Base-by-base conservation (phyloP, 2,113 vertebrate genomes). In the Pelmatolapia mariae region DNA sequence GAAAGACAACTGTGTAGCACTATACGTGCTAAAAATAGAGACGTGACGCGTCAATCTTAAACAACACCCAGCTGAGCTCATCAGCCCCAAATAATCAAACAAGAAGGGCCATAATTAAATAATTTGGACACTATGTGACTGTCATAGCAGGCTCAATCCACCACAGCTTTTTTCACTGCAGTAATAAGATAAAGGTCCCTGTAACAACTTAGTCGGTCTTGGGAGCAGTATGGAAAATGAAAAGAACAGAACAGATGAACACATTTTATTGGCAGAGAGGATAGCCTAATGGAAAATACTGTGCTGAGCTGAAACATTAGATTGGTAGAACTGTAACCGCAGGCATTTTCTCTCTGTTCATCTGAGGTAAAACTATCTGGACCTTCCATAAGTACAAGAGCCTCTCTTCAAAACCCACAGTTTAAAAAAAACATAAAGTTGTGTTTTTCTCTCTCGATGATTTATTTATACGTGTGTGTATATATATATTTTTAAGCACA, bases 101-200 rank as follows among this genome's bases (percentile, higher is more conserved):
- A 76, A 85, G 50, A 86, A 80, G 83, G 86, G 57, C 31, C 80
- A 84, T 59, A 15, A 81, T 86, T 59, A 86, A 53, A 82, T 84
- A 80, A 89, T 92, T 86, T 83, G 29, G 57, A 86, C 78, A 87
- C 81, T 86, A 83, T 59, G 83, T 73, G 83, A 43, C 68, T 81
- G 83, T 85, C 68, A 83, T 53, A 63, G 50, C 45, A 66, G n/a
- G 11, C 56, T 26, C 54, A 61, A 38, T 87, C 59, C 76, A 31
- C 56, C 8, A 8, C 61, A 82, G 81, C 61, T 84, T 47, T 71
- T 71, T 84, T 90, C 68, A 43, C 84, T 66, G 66, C 16, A 61
- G 29, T 79, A 90, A 83, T 86, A 80, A 88, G 90, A 93, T 91
- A 76, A 92, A 86, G 47, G 83, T 66, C 26, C 87, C 24, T 22